Evolutionary conservation across 1,140 invertebrate genomes (phyloP), one percentile per base, ranked within the genome.

Genomic region (Orius laevigatus): DNA sequence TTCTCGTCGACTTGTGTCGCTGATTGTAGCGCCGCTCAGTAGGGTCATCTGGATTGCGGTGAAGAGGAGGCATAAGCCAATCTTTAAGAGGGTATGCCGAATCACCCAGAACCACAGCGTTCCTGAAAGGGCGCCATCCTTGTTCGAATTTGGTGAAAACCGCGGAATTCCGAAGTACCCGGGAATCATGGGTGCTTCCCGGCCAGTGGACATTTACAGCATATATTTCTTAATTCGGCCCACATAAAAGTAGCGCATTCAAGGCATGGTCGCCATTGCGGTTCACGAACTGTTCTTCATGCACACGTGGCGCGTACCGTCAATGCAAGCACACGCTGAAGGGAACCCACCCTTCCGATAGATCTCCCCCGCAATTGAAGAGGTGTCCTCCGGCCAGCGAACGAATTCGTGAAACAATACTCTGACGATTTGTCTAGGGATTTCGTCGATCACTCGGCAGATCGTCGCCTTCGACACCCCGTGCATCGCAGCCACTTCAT

Each of bases 241-340:
- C 56, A 49, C 51, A 57, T 32, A 61, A 51, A 14, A 56, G 18
- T 51, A 58, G 55, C 16, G 14, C 34, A 33, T 57, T 60, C 1
- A 61, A 34, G 31, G 57, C 58, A 49, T 61, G 58, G 34, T 57
- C 56, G 1, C 53, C 55, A 48, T 59, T 51, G 9, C 56, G 52
- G 47, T 59, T 54, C 8, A 60, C 57, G 55, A 52, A 57, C 14
- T 20, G 34, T 14, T 52, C 51, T 48, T 58, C 55, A 44, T 57
- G 43, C 10, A 36, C 10, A 10, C 11, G 15, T 18, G 58, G 58
- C 3, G 52, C 50, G 41, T 57, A 6, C 55, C 56, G 50, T 55
- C 56, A 19, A 47, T 44, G 41, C 45, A 46, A 31, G 52, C 54
- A 31, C 20, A 3, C 3, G 53, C 50, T 32, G 25, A 41, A 3